Base-by-base conservation (phyloP, 2,797 vertebrate genomes). In the Lepus townsendii region DNA sequence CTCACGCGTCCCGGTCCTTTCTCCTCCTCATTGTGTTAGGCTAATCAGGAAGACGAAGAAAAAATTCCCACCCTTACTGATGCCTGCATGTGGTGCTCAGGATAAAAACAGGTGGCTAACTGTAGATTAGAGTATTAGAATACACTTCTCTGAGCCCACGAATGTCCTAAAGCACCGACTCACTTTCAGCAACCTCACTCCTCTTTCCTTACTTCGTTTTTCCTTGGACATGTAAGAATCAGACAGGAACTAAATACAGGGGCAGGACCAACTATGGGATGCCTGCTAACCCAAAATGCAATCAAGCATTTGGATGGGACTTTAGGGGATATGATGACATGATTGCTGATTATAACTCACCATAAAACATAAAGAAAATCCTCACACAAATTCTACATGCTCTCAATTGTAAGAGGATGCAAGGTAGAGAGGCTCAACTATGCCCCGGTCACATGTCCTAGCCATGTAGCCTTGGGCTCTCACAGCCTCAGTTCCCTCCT, bases 191-290 rank as follows among this genome's bases (percentile, higher is more conserved):
- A 57, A 12, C 20, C 52, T 88, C 62, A 65, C 24, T 68, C 57
- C 65, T 95, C 69, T 77, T 77, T 92, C 22, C 8, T 88, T 79
- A 52, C 80, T 93, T 93, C 24, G 38, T 75, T 86, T 89, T 87
- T 65, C 54, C 8, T 65, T 85, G 60, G 54, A 57, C 16, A 35
- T 22, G 10, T 4, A 80, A 89, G 24, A 91, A 82, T 75, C 75
- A 78, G 32, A n/a, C 47, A 66, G 73, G 54, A 83, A 72, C 9
- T 78, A 93, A 63, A 69, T 11, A 50, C 2, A 83, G 54, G 30
- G 1, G 12, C 27, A 72, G 27, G 79, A 60, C 9, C n/a, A 65
- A 76, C 3, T 3, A 63, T 7, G 42, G 17, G 77, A 63, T 83
- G 52, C 27, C 30, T 57, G 42, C 62, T 47, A 7, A 85, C 30